Evolutionary conservation across 2,888 invertebrate genomes (phyloP).

Genomic region (Diaprepes abbreviatus): DNA sequence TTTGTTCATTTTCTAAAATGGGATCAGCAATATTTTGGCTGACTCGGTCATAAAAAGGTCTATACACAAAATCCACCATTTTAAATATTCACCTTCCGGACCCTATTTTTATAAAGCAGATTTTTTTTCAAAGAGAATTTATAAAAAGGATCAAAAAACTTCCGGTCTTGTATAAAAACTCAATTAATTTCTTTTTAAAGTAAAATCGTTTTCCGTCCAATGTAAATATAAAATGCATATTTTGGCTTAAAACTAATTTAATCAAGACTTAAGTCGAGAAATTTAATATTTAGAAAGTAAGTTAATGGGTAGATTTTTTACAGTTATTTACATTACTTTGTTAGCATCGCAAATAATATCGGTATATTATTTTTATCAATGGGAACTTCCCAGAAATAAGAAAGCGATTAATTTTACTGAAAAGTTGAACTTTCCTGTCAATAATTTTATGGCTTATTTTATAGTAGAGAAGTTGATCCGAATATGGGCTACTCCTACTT

Average conservation of each 20-base stretch:
- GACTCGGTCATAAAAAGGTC: neutral
- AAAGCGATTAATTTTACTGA: too few species aligned
- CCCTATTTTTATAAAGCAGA: neutral
- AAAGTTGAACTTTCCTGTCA: too few species aligned
- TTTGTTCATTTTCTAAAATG: neutral
- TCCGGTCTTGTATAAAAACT: neutral
- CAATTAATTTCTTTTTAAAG: neutral
- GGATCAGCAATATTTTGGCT: neutral
- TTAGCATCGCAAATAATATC: too few species aligned
- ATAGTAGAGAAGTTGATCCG: too few species aligned
- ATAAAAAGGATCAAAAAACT: neutral
- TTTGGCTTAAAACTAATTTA: neutral
- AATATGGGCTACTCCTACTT: too few species aligned
- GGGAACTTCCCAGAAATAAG: too few species aligned
- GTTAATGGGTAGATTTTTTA: too few species aligned
- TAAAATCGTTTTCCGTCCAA: neutral
- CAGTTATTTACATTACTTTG: too few species aligned
- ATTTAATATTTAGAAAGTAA: too few species aligned
- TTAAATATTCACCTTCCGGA: neutral
- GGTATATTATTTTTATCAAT: too few species aligned
- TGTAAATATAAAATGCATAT: neutral
- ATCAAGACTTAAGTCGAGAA: too few species aligned
- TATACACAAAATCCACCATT: neutral
- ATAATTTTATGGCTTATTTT: too few species aligned
- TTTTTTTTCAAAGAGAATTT: neutral